These are phyloP conservation scores for Camponotus fellah DNA, from an alignment of 2,888 invertebrate species.

Conservation along the genomic window DNA sequence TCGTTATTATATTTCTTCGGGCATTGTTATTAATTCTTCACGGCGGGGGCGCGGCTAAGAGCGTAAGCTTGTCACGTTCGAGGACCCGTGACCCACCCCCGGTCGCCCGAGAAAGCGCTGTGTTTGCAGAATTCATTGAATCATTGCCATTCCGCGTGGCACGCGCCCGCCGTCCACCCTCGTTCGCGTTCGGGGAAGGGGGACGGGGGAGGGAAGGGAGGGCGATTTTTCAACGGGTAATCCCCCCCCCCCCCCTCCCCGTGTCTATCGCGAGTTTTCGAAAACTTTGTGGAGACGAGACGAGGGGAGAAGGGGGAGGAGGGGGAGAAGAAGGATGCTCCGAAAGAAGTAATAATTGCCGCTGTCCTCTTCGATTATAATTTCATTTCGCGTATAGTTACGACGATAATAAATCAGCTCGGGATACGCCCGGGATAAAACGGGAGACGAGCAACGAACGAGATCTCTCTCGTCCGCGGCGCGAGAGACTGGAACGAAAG, in stretches of 20 bases:
- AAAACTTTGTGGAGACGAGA: background rate
- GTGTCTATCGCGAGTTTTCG: constrained; percentile 9
- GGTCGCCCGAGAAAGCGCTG: constrained; percentile 73
- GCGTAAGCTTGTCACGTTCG: constrained; percentile 80
- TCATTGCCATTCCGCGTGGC: constrained; percentile 80
- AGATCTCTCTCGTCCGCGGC: constrained; percentile 28
- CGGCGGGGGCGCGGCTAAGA: constrained; percentile 76
- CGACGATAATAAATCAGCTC: constrained; percentile 37
- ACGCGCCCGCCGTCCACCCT: constrained; percentile 45
- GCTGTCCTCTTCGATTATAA: constrained; percentile 28
- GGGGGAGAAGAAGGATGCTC: background rate
- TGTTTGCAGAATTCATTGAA: constrained; percentile 83
- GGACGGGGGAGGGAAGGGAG: background rate
- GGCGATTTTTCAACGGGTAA: constrained; percentile 51
- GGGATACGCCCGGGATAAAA: constrained; percentile 39
- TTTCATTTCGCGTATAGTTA: constrained; percentile 38
- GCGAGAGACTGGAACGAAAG: constrained; percentile 52
- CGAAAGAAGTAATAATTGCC: constrained; percentile 31
- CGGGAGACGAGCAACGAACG: constrained; percentile 30
- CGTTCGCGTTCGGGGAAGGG: background rate
- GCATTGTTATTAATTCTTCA: constrained; percentile 82
- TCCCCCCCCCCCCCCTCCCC: constrained; percentile 7
- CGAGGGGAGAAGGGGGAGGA: background rate
- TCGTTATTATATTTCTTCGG: constrained; percentile 70
- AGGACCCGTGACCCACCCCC: constrained; percentile 66